phyloP scores from a whole-genome alignment of 2,113 vertebrate species.

The Hydropotes inermis region DNA sequence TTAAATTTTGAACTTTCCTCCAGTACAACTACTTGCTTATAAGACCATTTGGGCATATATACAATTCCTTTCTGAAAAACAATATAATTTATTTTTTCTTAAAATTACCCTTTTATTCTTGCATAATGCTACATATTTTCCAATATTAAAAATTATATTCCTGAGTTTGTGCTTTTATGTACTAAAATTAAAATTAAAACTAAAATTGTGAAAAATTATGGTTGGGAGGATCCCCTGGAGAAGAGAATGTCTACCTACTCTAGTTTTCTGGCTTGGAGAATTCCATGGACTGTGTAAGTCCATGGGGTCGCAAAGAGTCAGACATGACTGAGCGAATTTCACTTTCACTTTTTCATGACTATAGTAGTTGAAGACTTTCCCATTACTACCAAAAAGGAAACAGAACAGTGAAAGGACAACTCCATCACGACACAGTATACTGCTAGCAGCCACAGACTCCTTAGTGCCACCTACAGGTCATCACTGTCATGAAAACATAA shows the following conservation, averaged over 20 bases:
- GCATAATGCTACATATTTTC: background rate
- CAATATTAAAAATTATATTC: background rate
- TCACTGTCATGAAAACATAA: background rate
- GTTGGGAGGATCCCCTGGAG: background rate
- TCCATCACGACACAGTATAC: background rate
- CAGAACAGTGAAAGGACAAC: background rate
- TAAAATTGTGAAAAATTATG: background rate
- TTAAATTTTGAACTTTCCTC: background rate
- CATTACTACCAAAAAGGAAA: background rate
- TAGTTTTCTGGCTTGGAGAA: background rate
- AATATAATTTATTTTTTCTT: background rate
- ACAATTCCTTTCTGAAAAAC: background rate
- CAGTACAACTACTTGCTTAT: background rate
- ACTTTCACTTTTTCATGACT: background rate
- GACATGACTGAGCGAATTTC: background rate
- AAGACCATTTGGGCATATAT: background rate
- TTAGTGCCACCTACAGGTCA: background rate
- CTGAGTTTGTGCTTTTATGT: background rate
- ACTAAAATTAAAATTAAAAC: too few relatives aligned
- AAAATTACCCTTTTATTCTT: background rate
- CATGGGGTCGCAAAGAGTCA: background rate
- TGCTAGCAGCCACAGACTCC: rapidly evolving
- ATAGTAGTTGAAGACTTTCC: background rate
- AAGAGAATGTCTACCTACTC: background rate
- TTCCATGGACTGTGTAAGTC: background rate